Evolutionary conservation across 2,888 invertebrate genomes (phyloP), one percentile per base, ranked within the genome.

Genomic region (Limnephilus auricula): DNA sequence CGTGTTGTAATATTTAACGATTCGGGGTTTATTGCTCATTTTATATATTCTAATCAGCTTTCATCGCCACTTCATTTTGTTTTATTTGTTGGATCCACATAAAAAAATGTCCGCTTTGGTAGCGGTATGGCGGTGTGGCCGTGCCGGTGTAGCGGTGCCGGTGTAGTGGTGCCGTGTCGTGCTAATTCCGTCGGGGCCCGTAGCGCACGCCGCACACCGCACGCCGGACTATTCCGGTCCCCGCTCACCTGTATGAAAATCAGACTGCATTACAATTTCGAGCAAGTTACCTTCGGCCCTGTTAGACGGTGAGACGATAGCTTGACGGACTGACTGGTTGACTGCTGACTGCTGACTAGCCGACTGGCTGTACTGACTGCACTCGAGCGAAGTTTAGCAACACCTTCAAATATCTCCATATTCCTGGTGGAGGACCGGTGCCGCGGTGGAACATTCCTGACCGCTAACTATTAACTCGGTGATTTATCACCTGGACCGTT

Each of bases 211-310:
- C 83, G 25, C 34, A 18, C 83, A 4, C 12, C 83, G 25, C 83
- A 4, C 25, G 83, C 83, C 83, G 83, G 40, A 37, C 84, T 91
- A 91, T 91, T 91, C 87, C 89, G 18, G 91, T 84, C 79, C 79
- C 18, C 40, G 82, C 86, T 91, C 87, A 91, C 91, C 91, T 91
- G 91, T 65, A 9, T 65, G 65, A 65, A 65, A 25, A 25, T 65
- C 65, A 25, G 65, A 65, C 25, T 65, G 65, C 65, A 65, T 65
- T n/a, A n/a, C 65, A 65, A 25, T 65, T 9, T 65, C 65, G 9
- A 65, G 25, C 65, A 65, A 65, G 9, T 50, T 65, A 65, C 65
- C 65, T 65, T 6, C 45, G 45, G 15, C 18, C 50, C 50, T 18
- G 50, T 50, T 50, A 50, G 50, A 50, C 50, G 18, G 50, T 18